Evolutionary conservation across 1,140 invertebrate species (phyloP).

Genomic region (Metaphire vulgaris): DNA sequence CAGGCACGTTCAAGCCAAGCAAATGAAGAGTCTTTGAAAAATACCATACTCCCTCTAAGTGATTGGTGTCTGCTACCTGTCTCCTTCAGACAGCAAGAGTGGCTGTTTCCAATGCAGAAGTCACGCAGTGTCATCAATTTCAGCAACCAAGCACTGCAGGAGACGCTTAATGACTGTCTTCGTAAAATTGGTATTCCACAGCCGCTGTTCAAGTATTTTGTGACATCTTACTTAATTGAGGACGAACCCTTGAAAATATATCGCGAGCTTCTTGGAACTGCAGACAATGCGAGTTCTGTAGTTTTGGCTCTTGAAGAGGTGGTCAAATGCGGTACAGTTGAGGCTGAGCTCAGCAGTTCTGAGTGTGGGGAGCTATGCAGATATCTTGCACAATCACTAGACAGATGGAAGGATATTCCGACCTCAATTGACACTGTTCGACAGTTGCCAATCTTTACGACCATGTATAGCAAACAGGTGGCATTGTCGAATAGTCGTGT

Average conservation of each 20-base stretch:
- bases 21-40: not conserved
- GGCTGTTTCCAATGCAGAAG: not conserved
- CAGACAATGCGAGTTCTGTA: not conserved
- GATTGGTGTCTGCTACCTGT: not conserved
- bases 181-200: not conserved
- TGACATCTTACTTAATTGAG: not conserved
- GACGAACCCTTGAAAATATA: not conserved
- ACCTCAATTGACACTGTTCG: not conserved
- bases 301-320: not conserved
- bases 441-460: slow-evolving; percentile 18
- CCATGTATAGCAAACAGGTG: not conserved
- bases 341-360: not conserved
- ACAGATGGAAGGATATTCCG: slow-evolving; percentile 6
- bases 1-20: not conserved
- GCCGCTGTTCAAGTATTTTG: not conserved
- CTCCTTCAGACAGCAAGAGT: not conserved
- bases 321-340: not conserved
- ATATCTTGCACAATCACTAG: slow-evolving; percentile 7
- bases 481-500: not conserved
- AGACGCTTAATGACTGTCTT: not conserved
- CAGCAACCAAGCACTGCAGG: not conserved
- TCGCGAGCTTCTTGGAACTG: not conserved
- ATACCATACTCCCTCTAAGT: not conserved
- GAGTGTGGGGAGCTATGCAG: slow-evolving; percentile 15
- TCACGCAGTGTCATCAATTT: not conserved